Base-by-base conservation (phyloP, 53 echinoderm and acorn worm species). In the Paracentrotus lividus region DNA sequence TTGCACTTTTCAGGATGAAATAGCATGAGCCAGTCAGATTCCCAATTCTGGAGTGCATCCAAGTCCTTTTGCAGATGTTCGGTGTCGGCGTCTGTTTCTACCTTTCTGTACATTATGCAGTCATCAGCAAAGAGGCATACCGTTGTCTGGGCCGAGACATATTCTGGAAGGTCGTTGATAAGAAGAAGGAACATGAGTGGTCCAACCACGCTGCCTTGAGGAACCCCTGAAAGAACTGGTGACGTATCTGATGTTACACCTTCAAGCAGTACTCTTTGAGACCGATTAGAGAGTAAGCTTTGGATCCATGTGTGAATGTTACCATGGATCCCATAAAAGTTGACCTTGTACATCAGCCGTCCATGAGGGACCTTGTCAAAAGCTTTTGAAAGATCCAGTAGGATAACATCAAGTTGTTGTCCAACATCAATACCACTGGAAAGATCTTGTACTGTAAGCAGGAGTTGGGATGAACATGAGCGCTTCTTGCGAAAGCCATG, bases 401-500 rank as follows among this genome's bases (percentile, higher is more conserved):
- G 27, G 4, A 60, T 18, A n/a, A 60, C n/a, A n/a, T 60, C 61
- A 23, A n/a, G 20, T n/a, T 60, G 61, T 60, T 60, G 4, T 4
- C 61, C 61, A n/a, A 18, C 61, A 14, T 60, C 21, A 18, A 60
- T 9, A 16, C 16, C 16, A 16, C 56, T 56, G 10, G 16, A 13
- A 13, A 56, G 56, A 16, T 56, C 56, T 13, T 16, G 9, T 13
- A 61, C 61, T 8, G 26, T 4, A 4, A 20, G 23, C 26, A 61
- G 26, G 4, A 61, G 61, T n/a, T 61, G 61, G 4, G 26, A n/a
- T 61, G 21, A 4, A 13, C 61, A 61, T 20, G 61, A 61, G 21
- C 61, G 6, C 21, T 61, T 20, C 26, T 61, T 20, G 5, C 61
- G 21, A n/a, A 61, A 61, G 21, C 61, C 93, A 93, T 93, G 72